These are phyloP conservation scores for Monoplex corrugatus DNA, from an alignment of 2,888 invertebrate species.

Conservation along the genomic window DNA sequence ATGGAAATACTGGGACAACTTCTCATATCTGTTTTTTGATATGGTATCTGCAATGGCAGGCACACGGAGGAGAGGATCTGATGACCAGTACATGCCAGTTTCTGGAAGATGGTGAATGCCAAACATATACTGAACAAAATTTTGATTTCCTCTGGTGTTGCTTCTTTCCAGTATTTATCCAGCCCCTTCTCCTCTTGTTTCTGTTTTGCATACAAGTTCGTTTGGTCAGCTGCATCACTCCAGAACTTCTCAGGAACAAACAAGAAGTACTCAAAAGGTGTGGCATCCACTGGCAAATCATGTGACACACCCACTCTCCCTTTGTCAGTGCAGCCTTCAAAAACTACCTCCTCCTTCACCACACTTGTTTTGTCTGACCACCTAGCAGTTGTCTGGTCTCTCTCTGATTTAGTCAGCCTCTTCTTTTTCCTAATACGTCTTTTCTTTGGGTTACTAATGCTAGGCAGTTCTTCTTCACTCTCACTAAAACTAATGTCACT, in stretches of 20 bases:
- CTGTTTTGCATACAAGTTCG: neutral
- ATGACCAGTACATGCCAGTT: neutral
- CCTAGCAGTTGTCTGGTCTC: no score
- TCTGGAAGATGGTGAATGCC: conserved; percentile 19
- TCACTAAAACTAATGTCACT: no score
- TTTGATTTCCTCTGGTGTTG: conserved; percentile 3
- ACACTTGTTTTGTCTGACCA: no score
- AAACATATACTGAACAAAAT: conserved; percentile 35
- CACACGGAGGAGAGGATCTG: neutral
- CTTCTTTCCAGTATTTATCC: neutral
- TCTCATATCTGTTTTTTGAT: neutral
- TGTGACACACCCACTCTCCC: neutral
- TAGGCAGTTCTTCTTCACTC: no score
- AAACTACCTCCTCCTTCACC: no score
- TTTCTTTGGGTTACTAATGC: no score
- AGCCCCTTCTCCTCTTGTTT: neutral
- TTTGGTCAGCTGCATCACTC: neutral
- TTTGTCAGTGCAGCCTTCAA: no score
- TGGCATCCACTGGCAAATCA: neutral
- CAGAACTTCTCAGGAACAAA: neutral
- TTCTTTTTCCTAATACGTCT: no score
- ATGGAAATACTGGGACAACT: neutral
- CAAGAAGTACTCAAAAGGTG: neutral
- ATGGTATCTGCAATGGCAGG: conserved; percentile 5
- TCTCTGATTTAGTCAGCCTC: no score